A percentile compares a stretch with the other conserved stretches of the same genome.
phyloP scores from a whole-genome alignment of 92 coral and sea anemone genomes.

The Epizoanthus illoricatus region DNA sequence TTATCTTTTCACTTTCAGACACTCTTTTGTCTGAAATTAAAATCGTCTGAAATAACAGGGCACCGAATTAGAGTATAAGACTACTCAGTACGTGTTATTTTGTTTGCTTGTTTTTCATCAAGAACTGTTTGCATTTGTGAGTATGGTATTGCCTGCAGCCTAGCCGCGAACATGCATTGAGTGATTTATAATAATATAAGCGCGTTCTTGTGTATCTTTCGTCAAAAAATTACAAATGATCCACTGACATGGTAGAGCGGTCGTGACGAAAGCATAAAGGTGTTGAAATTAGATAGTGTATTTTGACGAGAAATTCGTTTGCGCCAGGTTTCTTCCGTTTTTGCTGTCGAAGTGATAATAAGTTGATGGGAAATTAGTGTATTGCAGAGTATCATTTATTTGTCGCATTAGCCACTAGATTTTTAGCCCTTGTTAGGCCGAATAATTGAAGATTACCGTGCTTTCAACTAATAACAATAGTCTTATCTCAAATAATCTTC shows the following conservation, averaged over 20 bases:
- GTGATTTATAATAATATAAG: no score
- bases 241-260: not conserved
- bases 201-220: no score
- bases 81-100: no score
- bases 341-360: constrained; percentile 6
- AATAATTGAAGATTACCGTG: not conserved
- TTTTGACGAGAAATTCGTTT: constrained; percentile 3
- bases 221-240: not conserved
- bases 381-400: not conserved
- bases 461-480: not conserved
- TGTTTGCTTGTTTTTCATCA: no score
- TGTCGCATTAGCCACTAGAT: not conserved
- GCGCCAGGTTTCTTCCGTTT: not conserved
- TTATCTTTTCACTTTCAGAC: no score
- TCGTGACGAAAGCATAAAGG: constrained; percentile 1
- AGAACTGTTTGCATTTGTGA: no score
- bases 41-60: no score
- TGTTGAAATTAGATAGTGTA: not conserved
- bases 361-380: not conserved
- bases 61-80: no score
- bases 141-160: no score
- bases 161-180: no score
- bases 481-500: constrained; percentile 12
- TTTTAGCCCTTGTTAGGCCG: not conserved
- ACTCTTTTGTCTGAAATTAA: no score